A percentile compares a stretch with the other conserved stretches of the same genome.
phyloP scores from a whole-genome alignment of 30 jellyfish, hydroid and myxozoan species.

The Hydra vulgaris region DNA sequence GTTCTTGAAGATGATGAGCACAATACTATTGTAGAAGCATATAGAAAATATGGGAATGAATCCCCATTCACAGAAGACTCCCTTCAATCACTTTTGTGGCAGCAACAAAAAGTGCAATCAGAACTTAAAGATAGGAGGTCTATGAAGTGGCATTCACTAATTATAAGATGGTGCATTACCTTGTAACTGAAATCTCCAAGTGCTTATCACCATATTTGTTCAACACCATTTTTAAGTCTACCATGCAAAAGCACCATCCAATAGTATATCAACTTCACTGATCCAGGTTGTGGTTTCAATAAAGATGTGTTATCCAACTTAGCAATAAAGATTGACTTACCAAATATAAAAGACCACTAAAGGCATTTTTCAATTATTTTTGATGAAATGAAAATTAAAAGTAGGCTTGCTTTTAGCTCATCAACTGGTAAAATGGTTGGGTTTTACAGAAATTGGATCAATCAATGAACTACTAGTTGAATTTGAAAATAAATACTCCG shows the following conservation, averaged over 20 bases:
- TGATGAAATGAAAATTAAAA: slow-evolving; percentile 22
- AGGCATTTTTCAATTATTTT: slow-evolving; percentile 3
- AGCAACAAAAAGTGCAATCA: not conserved
- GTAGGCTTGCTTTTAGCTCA: slow-evolving; percentile 10
- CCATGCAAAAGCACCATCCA: not conserved
- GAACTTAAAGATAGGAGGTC: not conserved
- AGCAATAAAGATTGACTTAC: not conserved
- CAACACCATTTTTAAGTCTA: not conserved
- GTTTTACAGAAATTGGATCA: slow-evolving; percentile 4
- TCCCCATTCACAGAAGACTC: not conserved
- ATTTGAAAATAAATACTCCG: not conserved
- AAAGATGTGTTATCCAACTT: not conserved
- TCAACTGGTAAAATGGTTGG: slow-evolving; percentile 24
- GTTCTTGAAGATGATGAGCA: not conserved
- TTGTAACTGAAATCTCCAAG: not conserved
- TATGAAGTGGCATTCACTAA: not conserved
- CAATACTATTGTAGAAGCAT: not conserved
- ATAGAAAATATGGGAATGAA: not conserved
- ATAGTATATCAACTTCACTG: slow-evolving; percentile 2
- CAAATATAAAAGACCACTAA: not conserved
- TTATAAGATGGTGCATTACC: not conserved
- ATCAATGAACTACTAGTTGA: slow-evolving; percentile 1
- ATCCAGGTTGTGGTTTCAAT: slow-evolving; percentile 2
- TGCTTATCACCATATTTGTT: not conserved
- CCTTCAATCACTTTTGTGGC: not conserved